Base-by-base conservation (phyloP, 2,888 invertebrate genomes). In the Adelphocoris suturalis region DNA sequence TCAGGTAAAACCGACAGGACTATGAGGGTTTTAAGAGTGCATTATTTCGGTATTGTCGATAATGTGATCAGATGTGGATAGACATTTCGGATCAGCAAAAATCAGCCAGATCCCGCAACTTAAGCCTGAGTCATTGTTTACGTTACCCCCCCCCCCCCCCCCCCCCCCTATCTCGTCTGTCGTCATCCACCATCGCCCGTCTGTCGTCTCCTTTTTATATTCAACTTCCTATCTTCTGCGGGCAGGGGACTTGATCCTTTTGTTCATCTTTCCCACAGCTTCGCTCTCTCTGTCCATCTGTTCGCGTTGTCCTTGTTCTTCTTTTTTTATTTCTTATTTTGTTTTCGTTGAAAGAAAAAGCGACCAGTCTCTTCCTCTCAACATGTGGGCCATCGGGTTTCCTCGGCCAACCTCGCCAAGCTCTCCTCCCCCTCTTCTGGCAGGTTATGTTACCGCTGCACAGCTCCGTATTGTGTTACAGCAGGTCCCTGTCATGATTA, bases 361-460 rank as follows among this genome's bases (percentile, higher is more conserved):
- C 68, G 68, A 27, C 27, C 9, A 12, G 12, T 23, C 68, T 27
- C 27, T 9, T 68, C 13, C 68, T 27, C 23, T 9, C 0, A 27
- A 68, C 68, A 68, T 68, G 68, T 68, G 68, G 68, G 68, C 68
- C 68, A 23, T 68, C 68, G 23, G 68, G 68, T 68, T 68, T 68
- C 23, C 27, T 12, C 68, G 5, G 68, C 19, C 68, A 5, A 23
- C 3, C 37, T 37, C 37, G 37, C 37, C 37, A 37, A 37, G 3
- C 37, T 37, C n/a, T 4, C 37, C 37, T 37, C 37, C 23, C 23
- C 68, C 23, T 19, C 68, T 23, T 68, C 1, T 13, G 13, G 68
- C 68, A n/a, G n/a, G n/a, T 68, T 23, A 68, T 27, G 68, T 68
- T 68, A 68, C 68, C 68, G 27, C n/a, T n/a, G 52, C 52, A 11